Percentiles rank a stretch among this genome's conserved stretches.
Conservation (phyloP, 2,888 invertebrate genomes). For the Aspidapion aeneum region DNA sequence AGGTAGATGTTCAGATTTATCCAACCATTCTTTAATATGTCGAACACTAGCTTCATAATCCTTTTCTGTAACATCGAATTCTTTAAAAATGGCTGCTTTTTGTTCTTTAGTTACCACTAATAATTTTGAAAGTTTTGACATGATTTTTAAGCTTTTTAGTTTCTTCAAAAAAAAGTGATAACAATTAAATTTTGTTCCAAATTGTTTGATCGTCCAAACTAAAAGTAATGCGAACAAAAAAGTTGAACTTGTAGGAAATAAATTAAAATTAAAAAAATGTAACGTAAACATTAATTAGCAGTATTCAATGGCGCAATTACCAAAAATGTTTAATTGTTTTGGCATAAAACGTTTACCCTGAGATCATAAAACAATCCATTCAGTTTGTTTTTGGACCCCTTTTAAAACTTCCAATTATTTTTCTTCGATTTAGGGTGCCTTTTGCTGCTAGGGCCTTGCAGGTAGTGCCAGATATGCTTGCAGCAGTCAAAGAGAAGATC, state of each 20-base stretch:
- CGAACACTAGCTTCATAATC: conserved; percentile 24
- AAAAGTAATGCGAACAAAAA: neutral
- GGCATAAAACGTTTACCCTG: no score
- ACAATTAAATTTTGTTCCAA: neutral
- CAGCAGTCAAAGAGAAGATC: no score
- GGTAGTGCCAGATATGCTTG: no score
- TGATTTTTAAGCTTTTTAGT: conserved; percentile 1
- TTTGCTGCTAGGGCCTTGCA: no score
- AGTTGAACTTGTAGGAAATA: neutral
- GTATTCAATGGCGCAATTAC: no score
- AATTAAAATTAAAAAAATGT: no score
- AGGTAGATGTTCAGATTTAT: conserved; percentile 25
- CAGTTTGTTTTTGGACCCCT: no score
- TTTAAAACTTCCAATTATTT: no score
- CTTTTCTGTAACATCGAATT: conserved; percentile 23
- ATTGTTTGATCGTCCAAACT: neutral
- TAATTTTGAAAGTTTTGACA: conserved; percentile 26
- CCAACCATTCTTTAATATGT: conserved; percentile 25
- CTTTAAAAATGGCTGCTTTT: conserved; percentile 23
- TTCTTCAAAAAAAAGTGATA: neutral
- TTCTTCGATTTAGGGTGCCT: no score
- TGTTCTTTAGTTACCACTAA: conserved; percentile 27
- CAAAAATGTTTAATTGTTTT: no score
- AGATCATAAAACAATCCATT: no score
- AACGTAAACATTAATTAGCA: no score